Evolutionary conservation across 2,113 vertebrate species (phyloP), one percentile per base, ranked within the genome.

Genomic region (Silurus meridionalis): DNA sequence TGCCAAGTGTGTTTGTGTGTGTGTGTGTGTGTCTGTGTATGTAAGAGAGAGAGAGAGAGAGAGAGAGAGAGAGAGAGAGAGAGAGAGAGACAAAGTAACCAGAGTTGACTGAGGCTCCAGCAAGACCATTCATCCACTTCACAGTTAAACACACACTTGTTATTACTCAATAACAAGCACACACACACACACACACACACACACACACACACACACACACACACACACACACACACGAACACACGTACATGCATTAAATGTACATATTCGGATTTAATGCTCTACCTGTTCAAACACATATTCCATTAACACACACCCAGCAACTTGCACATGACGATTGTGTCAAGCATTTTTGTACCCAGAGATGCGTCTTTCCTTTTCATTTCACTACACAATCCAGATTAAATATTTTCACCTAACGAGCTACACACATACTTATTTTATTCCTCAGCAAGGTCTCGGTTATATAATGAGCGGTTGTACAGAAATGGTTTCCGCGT

Each of bases 41-140:
- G 37, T 37, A 37, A 37, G 37, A 37, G 37, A 37, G 37, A 37
- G 37, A 37, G 37, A 37, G 37, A 37, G 37, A 37, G 37, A 37
- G 37, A 37, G 37, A 37, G 37, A 37, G 37, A 37, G 37, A 37
- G 37, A 37, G 37, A 37, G 37, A 37, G 37, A 37, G 37, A 37
- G 37, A 37, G 74, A 91, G 90, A 92, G 92, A 91, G 78, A 86
- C 25, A 64, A 86, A 90, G 92, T 90, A 88, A 89, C 88, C 48
- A 80, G 71, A 85, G 78, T 77, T 86, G 86, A 87, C 82, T 61
- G 53, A 58, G 72, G 21, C 61, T 85, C 82, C 83, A 63, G 72
- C 79, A 89, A 72, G 83, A 82, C 83, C 67, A 79, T 88, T 77
- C 78, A 63, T 83, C 25, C 14, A 46, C 66, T 69, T 69, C 25